These are phyloP conservation scores for Heliconius hortense DNA, from an alignment of 2,888 invertebrate species.

Conservation along the genomic window DNA sequence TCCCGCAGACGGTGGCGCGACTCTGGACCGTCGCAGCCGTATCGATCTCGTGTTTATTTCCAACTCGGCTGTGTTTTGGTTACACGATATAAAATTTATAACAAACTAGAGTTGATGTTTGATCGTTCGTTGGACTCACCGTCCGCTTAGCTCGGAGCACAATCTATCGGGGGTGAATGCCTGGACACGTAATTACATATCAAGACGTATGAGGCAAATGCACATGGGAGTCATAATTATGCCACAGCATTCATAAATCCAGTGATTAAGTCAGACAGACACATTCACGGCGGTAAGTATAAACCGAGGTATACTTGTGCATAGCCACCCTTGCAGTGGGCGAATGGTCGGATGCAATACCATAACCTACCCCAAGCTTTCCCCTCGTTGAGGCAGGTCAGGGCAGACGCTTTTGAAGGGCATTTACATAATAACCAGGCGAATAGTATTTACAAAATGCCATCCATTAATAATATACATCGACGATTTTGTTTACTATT, in stretches of 20 bases:
- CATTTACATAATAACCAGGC: slow-evolving; percentile 70
- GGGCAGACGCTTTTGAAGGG: slow-evolving; percentile 71
- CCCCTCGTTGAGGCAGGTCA: slow-evolving; percentile 74
- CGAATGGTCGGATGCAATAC: slow-evolving; percentile 73
- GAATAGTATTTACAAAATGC: slow-evolving; percentile 44
- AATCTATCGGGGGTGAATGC: slow-evolving; percentile 30
- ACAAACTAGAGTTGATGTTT: slow-evolving; percentile 52
- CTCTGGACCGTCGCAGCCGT: slow-evolving; percentile 53
- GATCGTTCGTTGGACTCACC: slow-evolving; percentile 17
- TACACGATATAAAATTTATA: slow-evolving; percentile 69
- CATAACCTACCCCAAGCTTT: slow-evolving; percentile 76
- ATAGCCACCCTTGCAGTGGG: slow-evolving; percentile 73
- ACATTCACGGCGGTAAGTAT: slow-evolving; percentile 64
- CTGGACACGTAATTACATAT: slow-evolving; percentile 39
- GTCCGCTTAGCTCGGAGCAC: not conserved
- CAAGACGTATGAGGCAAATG: slow-evolving; percentile 45
- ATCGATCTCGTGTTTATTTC: slow-evolving; percentile 74
- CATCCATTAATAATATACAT: slow-evolving; percentile 41
- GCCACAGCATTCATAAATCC: slow-evolving; percentile 71
- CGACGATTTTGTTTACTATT: slow-evolving; percentile 15
- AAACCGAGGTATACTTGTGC: slow-evolving; percentile 68
- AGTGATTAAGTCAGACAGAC: slow-evolving; percentile 66
- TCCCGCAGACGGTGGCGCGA: slow-evolving; percentile 43
- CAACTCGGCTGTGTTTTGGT: slow-evolving; percentile 57
- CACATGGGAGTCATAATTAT: slow-evolving; percentile 66